phyloP scores from a whole-genome alignment of 2,797 vertebrate genomes.

The Sarcophilus harrisii region DNA sequence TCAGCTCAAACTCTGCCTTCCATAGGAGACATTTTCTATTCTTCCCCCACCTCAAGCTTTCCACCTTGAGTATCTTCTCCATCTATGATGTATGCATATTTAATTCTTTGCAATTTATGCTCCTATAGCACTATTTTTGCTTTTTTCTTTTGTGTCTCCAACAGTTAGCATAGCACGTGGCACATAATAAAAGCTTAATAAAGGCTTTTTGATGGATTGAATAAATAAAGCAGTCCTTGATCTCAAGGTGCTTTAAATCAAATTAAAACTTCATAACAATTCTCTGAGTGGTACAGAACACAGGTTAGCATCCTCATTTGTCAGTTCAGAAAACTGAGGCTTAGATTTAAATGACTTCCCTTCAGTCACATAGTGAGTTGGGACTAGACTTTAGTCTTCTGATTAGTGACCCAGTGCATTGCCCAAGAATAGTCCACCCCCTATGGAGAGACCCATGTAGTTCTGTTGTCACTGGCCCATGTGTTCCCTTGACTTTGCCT shows the following conservation, averaged over 20 bases:
- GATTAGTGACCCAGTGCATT: neutral
- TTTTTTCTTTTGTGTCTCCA: neutral
- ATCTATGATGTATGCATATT: neutral
- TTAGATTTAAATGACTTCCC: neutral
- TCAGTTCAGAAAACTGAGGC: neutral
- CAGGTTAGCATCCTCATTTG: neutral
- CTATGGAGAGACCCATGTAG: neutral
- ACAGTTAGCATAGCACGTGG: neutral
- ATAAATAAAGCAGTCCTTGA: neutral
- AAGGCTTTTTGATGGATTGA: neutral
- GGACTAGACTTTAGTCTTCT: neutral
- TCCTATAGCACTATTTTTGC: neutral
- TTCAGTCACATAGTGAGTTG: neutral
- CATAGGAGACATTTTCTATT: neutral
- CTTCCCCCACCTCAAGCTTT: neutral
- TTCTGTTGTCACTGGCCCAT: neutral
- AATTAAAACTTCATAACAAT: neutral
- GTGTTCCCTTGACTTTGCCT: neutral
- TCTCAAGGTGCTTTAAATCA: neutral
- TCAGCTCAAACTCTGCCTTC: neutral
- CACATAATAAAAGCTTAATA: neutral
- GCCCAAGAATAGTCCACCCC: neutral
- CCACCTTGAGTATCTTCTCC: neutral
- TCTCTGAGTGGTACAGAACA: neutral
- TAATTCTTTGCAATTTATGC: neutral